phyloP scores from a whole-genome alignment of 2,113 vertebrate genomes.

The Trichechus manatus region DNA sequence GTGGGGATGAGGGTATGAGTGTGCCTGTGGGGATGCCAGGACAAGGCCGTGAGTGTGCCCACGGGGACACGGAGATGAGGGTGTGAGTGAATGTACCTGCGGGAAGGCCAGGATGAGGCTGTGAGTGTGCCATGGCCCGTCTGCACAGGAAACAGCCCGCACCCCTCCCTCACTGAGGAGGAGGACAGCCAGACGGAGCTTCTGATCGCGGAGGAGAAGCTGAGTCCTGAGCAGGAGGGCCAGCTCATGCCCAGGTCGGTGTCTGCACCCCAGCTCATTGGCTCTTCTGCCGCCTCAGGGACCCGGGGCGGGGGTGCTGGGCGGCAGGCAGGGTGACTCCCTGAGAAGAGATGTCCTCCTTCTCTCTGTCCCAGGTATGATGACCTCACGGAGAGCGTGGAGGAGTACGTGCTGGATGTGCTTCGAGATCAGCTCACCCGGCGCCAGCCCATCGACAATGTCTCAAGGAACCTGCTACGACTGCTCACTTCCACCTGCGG shows the following conservation, averaged over 20 bases:
- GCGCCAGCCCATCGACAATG: constrained; percentile 98
- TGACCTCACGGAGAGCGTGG: constrained; percentile 96
- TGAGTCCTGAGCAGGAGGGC: constrained; percentile 97
- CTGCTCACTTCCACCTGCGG: constrained; percentile 96
- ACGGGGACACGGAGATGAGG: too few relatives aligned
- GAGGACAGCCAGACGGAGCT: constrained; percentile 98
- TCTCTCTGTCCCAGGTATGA: constrained; percentile 91
- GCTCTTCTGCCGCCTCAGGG: neutral
- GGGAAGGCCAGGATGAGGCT: too few relatives aligned
- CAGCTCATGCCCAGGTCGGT: constrained; percentile 97
- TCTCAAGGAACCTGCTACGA: constrained; percentile 97
- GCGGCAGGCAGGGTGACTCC: neutral
- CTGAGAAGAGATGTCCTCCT: neutral
- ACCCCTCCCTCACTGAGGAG: constrained; percentile 96
- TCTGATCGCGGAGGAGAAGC: constrained; percentile 98
- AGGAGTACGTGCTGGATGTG: constrained; percentile 97
- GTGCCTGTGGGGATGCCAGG: neutral
- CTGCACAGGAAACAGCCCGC: constrained; percentile 95
- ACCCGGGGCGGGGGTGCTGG: neutral
- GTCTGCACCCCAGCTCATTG: accelerated
- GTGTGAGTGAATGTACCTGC: neutral
- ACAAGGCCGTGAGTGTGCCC: neutral
- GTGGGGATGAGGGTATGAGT: too few relatives aligned
- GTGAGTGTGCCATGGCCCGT: neutral
- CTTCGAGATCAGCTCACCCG: constrained; percentile 97